Evolutionary conservation across 2,113 vertebrate genomes (phyloP).

Genomic region (Monarcha castaneiventris): DNA sequence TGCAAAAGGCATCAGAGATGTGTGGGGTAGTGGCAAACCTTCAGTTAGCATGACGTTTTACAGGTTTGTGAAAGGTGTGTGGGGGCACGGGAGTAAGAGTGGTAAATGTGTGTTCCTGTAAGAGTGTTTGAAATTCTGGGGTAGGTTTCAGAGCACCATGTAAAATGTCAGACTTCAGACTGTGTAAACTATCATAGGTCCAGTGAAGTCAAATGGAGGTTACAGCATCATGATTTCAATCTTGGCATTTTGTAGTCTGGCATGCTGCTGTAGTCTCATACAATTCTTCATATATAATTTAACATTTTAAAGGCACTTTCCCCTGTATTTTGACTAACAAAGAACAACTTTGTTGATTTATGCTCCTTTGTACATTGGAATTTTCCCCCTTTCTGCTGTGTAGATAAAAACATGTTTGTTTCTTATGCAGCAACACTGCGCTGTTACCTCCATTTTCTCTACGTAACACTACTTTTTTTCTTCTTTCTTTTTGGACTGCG

Average conservation of each 20-base stretch:
- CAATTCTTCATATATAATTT: neutral
- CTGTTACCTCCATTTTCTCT: neutral
- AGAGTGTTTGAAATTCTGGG: neutral
- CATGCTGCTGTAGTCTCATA: neutral
- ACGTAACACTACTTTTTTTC: neutral
- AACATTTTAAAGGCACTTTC: neutral
- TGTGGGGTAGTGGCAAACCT: neutral
- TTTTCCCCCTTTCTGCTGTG: neutral
- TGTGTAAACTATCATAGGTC: neutral
- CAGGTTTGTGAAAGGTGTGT: neutral
- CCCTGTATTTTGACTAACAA: neutral
- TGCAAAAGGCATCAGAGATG: neutral
- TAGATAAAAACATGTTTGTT: neutral
- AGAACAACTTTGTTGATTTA: neutral
- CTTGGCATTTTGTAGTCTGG: neutral
- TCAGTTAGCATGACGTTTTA: neutral
- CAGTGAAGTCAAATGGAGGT: neutral
- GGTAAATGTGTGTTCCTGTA: neutral
- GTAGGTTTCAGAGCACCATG: neutral
- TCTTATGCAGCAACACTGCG: neutral
- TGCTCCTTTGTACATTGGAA: neutral
- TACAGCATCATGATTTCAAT: neutral
- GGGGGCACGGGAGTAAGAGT: neutral
- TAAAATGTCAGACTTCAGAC: slow-evolving; percentile 20
- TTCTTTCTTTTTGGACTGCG: no score